Base-by-base conservation (phyloP, 1,140 invertebrate species). In the Metopolophium dirhodum region DNA sequence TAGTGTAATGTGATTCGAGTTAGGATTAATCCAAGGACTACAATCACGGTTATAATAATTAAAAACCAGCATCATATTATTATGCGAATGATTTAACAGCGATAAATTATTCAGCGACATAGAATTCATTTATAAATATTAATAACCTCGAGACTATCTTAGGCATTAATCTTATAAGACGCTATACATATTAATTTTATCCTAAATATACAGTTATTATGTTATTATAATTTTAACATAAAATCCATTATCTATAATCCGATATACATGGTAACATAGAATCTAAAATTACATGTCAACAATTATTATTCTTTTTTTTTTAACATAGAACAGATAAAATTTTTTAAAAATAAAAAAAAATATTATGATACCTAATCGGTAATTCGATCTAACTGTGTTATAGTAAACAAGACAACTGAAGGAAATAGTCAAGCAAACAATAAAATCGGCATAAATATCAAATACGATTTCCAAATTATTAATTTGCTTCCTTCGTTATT, bases 141-240 rank as follows among this genome's bases (percentile, higher is more conserved):
- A 89, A 41, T 37, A 37, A 89, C 51, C 88, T 26, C 18, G 23
- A 6, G 11, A 51, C 22, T 89, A 35, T 57, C 30, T 88, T 35
- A 87, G 30, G n/a, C 14, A 49, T 87, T 47, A 49, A 49, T 87
- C 30, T 49, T 51, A 51, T 51, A 49, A 87, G 4, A 87, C 1
- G n/a, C 41, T 26, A 85, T 87, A 87, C 45, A 54, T 89, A 89
- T 8, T 51, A 54, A 89, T 89, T 89, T 89, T 26, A 37, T 54
- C 47, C 22, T 89, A 37, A 51, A 89, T 54, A 37, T 37, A 37
- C 87, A 9, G 9, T 89, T 51, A 88, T 89, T 41, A 57, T 41
- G 26, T 57, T 89, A 89, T 57, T 37, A 57, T 89, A 57, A 88
- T 54, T n/a, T 49, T n/a, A 37, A 54, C n/a, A 88, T 11, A 45